Conservation (phyloP, 1,140 invertebrate species). For the Macrobrachium rosenbergii region DNA sequence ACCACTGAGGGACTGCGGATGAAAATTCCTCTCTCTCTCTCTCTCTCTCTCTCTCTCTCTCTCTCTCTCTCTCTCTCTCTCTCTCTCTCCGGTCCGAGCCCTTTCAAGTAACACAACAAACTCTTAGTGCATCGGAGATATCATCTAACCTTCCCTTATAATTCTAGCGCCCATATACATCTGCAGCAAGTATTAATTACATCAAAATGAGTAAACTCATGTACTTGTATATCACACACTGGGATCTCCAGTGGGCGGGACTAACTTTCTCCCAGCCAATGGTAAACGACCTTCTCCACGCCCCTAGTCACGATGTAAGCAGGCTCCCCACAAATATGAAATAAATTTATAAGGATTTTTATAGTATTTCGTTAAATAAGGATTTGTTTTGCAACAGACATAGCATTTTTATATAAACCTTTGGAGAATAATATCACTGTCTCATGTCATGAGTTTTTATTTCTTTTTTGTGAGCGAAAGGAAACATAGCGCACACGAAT, state of each 20-base stretch:
- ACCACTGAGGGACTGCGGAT: not conserved
- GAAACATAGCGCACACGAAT: no score
- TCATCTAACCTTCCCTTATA: not conserved
- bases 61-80: not conserved
- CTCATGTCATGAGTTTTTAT: not conserved
- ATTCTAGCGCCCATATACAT: constrained; percentile 2
- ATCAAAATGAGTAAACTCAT: not conserved
- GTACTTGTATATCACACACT: constrained; percentile 49
- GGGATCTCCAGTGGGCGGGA: constrained; percentile 34
- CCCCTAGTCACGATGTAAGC: constrained; percentile 49
- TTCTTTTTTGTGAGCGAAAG: not conserved
- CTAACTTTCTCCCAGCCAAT: constrained; percentile 43
- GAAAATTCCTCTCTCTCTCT: not conserved
- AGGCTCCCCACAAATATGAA: not conserved
- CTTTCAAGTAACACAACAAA: not conserved
- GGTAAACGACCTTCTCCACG: constrained; percentile 13
- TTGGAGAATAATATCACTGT: not conserved
- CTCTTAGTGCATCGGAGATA: not conserved
- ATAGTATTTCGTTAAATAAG: not conserved
- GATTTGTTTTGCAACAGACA: not conserved
- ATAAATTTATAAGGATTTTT: no score
- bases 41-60: not conserved
- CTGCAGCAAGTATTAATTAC: not conserved
- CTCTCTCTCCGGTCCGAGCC: not conserved
- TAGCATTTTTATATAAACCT: no score